phyloP scores from a whole-genome alignment of 1,140 invertebrate species.

The Grapholita molesta region DNA sequence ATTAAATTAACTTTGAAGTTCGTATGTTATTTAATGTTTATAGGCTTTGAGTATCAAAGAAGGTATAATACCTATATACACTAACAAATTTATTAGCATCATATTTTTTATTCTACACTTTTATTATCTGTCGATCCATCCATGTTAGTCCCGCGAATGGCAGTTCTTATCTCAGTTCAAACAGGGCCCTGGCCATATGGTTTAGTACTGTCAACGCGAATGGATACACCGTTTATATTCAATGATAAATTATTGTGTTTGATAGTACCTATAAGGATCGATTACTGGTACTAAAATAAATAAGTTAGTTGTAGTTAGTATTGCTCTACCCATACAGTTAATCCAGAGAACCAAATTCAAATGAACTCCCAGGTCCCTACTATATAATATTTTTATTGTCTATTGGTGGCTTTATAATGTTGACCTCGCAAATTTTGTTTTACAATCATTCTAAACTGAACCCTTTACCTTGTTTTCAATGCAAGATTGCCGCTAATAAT shows the following conservation, averaged over 20 bases:
- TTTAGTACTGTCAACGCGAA: not conserved
- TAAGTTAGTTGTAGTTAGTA: too few species aligned
- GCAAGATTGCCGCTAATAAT: conserved; percentile 18
- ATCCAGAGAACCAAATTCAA: too few species aligned
- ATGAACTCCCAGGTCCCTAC: too few species aligned
- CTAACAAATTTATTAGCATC: not conserved
- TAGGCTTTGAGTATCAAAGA: too few species aligned
- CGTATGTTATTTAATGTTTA: too few species aligned
- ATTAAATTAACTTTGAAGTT: too few species aligned
- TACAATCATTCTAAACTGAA: not conserved
- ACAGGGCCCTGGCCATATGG: not conserved
- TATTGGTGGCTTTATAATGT: not conserved
- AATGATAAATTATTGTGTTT: not conserved
- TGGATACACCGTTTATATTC: not conserved
- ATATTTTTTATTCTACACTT: not conserved
- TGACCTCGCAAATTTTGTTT: not conserved
- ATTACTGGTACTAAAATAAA: too few species aligned
- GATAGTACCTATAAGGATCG: too few species aligned
- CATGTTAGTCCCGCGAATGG: not conserved
- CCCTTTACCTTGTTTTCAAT: not conserved
- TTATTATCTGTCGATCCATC: not conserved
- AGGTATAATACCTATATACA: too few species aligned
- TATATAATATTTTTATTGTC: not conserved
- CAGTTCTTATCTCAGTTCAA: not conserved
- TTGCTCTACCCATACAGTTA: too few species aligned